Conservation (phyloP, 2,797 vertebrate genomes). For the Rhincodon typus region DNA sequence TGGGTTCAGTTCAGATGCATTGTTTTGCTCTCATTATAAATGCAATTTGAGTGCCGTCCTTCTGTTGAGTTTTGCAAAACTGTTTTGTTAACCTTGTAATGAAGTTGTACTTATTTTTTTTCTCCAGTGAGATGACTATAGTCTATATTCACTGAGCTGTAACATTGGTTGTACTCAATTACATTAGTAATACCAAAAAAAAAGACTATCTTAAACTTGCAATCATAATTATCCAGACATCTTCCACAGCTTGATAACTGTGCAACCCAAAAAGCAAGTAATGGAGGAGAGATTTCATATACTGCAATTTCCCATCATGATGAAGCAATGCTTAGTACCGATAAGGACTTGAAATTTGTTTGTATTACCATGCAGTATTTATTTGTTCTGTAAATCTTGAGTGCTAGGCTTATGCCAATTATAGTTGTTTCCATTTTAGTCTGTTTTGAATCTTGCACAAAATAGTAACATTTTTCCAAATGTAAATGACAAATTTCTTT, state of each 20-base stretch:
- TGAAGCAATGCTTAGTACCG: background rate
- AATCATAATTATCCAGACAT: background rate
- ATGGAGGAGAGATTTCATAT: constrained; percentile 2
- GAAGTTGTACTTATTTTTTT: background rate
- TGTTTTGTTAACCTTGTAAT: background rate
- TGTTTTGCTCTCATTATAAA: background rate
- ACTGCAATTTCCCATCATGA: background rate
- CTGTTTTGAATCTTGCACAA: background rate
- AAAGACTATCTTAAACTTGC: background rate
- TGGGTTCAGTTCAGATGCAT: background rate
- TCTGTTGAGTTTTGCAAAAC: background rate
- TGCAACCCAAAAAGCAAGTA: background rate
- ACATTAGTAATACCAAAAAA: background rate
- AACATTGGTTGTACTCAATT: background rate
- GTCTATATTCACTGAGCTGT: background rate
- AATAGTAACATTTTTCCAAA: background rate
- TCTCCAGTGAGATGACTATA: background rate
- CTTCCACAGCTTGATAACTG: background rate
- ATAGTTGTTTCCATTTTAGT: background rate
- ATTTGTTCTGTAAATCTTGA: background rate
- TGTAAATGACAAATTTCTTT: background rate
- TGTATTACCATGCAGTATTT: background rate
- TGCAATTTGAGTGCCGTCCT: background rate
- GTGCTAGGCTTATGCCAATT: background rate
- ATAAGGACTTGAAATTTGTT: background rate